Evolutionary conservation across 2,888 invertebrate genomes (phyloP).

Genomic region (Epinotia nisella): DNA sequence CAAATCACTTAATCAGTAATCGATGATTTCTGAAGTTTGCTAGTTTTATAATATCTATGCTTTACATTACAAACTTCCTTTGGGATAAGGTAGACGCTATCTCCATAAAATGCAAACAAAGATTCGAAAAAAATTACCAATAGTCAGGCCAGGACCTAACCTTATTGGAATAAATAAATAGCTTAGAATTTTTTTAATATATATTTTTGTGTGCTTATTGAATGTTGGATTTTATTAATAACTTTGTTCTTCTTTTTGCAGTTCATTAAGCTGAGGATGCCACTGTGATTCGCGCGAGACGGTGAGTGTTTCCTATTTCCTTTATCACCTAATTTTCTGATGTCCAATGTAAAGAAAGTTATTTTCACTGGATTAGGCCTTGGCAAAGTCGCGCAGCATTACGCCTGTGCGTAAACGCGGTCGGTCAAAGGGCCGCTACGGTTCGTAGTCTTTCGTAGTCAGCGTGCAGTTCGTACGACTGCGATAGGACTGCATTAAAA

Average conservation of each 20-base stretch:
- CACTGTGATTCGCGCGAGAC: conserved; percentile 19
- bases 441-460: too few relatives aligned
- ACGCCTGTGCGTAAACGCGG: too few relatives aligned
- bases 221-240: neutral
- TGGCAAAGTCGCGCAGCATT: too few relatives aligned
- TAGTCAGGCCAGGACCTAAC: too few relatives aligned
- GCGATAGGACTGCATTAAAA: too few relatives aligned
- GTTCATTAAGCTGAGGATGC: conserved; percentile 42
- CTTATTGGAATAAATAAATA: too few relatives aligned
- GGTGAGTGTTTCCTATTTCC: conserved; percentile 11
- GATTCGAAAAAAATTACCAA: too few relatives aligned
- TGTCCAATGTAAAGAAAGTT: neutral
- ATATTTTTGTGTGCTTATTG: neutral
- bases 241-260: conserved; percentile 21
- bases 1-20: neutral
- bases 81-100: too few relatives aligned
- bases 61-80: neutral
- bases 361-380: conserved; percentile 12
- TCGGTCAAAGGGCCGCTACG: too few relatives aligned
- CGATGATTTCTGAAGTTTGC: neutral
- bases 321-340: neutral
- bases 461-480: too few relatives aligned
- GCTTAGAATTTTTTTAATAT: too few relatives aligned
- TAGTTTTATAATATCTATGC: neutral
- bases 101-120: too few relatives aligned